phyloP scores from a whole-genome alignment of 2,113 vertebrate species.

The Pedionomus torquatus region DNA sequence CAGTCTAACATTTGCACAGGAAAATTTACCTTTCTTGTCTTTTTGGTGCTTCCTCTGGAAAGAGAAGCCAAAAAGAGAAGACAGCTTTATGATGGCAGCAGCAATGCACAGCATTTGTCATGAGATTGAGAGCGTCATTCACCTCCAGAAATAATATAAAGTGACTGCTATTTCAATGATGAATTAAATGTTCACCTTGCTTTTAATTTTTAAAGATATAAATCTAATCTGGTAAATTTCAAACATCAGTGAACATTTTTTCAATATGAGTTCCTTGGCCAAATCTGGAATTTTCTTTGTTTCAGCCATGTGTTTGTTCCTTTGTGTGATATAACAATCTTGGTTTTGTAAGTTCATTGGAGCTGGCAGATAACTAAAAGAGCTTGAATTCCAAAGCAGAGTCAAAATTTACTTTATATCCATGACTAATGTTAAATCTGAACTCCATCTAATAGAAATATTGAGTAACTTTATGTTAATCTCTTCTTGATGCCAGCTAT shows the following conservation, averaged over 20 bases:
- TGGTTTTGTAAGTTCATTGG: slow-evolving; percentile 55
- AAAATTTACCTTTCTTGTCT: not conserved
- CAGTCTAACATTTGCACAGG: not conserved
- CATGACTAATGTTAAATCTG: slow-evolving; percentile 70
- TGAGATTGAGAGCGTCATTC: not conserved
- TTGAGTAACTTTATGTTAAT: slow-evolving; percentile 63
- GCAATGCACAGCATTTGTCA: not conserved
- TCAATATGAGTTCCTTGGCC: not conserved
- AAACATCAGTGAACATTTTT: not conserved
- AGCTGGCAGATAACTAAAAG: slow-evolving; percentile 50
- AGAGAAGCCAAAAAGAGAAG: not conserved
- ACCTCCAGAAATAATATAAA: not conserved
- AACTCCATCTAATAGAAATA: slow-evolving; percentile 68
- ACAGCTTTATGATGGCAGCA: not conserved
- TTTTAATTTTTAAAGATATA: slow-evolving; percentile 1
- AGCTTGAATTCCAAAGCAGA: slow-evolving; percentile 53
- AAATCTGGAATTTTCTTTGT: slow-evolving; percentile 35
- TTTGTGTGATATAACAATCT: slow-evolving; percentile 12
- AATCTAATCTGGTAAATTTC: not conserved
- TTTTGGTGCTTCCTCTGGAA: not conserved
- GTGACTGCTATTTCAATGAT: not conserved
- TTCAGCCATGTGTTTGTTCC: slow-evolving; percentile 35
- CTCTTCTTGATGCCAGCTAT: slow-evolving; percentile 42
- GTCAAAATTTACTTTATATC: slow-evolving; percentile 69
- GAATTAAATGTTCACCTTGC: not conserved